phyloP scores from a whole-genome alignment of 2,888 invertebrate species.

The Peribatodes rhomboidaria region DNA sequence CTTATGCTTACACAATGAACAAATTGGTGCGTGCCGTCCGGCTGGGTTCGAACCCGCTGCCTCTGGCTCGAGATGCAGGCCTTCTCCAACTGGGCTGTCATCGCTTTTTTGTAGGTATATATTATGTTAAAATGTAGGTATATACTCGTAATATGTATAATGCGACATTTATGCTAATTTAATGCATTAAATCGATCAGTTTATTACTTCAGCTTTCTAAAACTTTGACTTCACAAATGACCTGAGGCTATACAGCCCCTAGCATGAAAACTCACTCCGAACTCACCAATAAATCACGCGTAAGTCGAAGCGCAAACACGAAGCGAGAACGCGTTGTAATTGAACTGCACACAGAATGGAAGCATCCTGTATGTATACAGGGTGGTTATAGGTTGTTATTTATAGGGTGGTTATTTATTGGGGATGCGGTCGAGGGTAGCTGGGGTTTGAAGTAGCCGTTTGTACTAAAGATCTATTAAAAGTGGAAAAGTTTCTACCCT shows the following conservation, averaged over 20 bases:
- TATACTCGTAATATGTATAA: no score
- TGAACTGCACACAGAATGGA: conserved; percentile 47
- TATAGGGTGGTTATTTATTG: conserved; percentile 46
- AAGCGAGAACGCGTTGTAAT: conserved; percentile 56
- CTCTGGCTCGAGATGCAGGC: no score
- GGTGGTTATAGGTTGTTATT: conserved; percentile 50
- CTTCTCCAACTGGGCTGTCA: no score
- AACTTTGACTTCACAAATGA: conserved; percentile 23
- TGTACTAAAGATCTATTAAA: neutral
- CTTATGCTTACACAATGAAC: no score
- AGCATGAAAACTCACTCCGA: conserved; percentile 35
- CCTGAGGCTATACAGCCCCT: conserved; percentile 31
- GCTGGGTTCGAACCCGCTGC: no score
- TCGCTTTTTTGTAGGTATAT: no score
- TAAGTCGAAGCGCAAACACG: conserved; percentile 58
- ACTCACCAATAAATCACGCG: conserved; percentile 58
- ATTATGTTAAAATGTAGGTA: no score
- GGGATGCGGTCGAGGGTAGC: conserved; percentile 38
- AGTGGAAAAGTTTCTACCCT: neutral
- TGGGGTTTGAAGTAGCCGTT: conserved; percentile 9
- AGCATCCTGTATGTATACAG: conserved; percentile 43
- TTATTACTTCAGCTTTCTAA: neutral
- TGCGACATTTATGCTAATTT: no score
- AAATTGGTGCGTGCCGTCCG: no score
- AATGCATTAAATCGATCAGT: neutral